Base-by-base conservation (phyloP, 1,140 invertebrate species). In the Littorina saxatilis region DNA sequence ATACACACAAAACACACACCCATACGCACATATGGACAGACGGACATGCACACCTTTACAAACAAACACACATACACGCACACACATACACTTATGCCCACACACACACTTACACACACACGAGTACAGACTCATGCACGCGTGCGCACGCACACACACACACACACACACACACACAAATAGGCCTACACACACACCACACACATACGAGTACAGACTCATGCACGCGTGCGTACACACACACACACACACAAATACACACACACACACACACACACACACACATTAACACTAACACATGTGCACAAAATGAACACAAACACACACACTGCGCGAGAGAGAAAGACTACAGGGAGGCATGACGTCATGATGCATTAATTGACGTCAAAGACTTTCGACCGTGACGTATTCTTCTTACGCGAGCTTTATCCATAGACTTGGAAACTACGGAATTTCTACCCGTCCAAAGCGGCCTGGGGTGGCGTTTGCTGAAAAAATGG, bases 221-320 rank as follows among this genome's bases (percentile, higher is more conserved):
- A 23, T 4, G 23, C 23, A 23, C 58, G n/a, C 23, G 27, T 23
- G 5, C 20, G 27, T 7, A 61, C 58, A 23, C 58, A 11, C 58
- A 23, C 58, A 29, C 58, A 23, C 58, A 29, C 58, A 23, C 58
- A 5, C 58, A 23, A 7, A 61, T 23, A 23, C 58, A 61, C 58
- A 61, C 58, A 61, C 58, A 61, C 58, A 61, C 58, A 61, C 58
- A 61, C 58, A 61, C 58, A 61, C 58, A 11, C 58, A 61, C 58
- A 61, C 58, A 11, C 58, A 61, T 23, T 13, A 9, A 11, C 58
- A 61, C 58, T 13, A 23, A 61, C 7, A 61, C 58, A 61, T 23
- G 23, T 23, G 23, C 50, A n/a, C n/a, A n/a, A n/a, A n/a, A n/a
- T n/a, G n/a, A n/a, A n/a, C n/a, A n/a, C n/a, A n/a, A n/a, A n/a